Evolutionary conservation across 2,113 vertebrate genomes (phyloP), one percentile per base, ranked within the genome.

Genomic region (Andinoacara biseriatus): DNA sequence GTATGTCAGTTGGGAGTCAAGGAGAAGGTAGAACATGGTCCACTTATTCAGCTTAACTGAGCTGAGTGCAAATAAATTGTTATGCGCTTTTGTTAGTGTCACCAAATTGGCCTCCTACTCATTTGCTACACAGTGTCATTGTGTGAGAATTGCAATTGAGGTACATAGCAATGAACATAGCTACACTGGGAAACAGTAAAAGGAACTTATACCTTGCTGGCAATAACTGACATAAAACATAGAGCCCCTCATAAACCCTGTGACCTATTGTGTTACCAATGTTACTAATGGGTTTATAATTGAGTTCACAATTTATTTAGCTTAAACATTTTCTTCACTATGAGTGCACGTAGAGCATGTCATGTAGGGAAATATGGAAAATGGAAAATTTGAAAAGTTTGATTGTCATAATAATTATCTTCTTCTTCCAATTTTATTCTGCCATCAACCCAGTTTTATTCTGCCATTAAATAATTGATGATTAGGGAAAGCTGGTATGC

Each of bases 1-100:
- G 74, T 78, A 80, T 86, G 86, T 92, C 86, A 81, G 79, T 56
- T 38, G 87, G 94, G 93, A 93, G 94, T 95, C 95, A 95, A 92
- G 95, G 94, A 95, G 93, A 93, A 87, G 88, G 58, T 83, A 85
- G 63, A 90, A 62, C 10, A 22, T 6, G 5, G 77, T 82, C 79
- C 88, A 86, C 78, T 90, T 79, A 94, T 94, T 78, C 80, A 72
- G 57, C 65, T 74, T 3, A 81, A 67, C 74, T 46, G 24, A 81
- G 15, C 58, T 10, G 67, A 83, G 74, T 82, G 52, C 58, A 89
- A 86, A 88, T 63, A 86, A 38, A 78, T 69, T 1, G 74, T 92
- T 86, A 82, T 87, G 89, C 81, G 91, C 87, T 91, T 72, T 88
- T 90, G 74, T 85, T 86, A 79, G 85, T 43, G 86, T 58, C 75